Conservation (phyloP, 2,113 vertebrate species). For the Pelobates fuscus region DNA sequence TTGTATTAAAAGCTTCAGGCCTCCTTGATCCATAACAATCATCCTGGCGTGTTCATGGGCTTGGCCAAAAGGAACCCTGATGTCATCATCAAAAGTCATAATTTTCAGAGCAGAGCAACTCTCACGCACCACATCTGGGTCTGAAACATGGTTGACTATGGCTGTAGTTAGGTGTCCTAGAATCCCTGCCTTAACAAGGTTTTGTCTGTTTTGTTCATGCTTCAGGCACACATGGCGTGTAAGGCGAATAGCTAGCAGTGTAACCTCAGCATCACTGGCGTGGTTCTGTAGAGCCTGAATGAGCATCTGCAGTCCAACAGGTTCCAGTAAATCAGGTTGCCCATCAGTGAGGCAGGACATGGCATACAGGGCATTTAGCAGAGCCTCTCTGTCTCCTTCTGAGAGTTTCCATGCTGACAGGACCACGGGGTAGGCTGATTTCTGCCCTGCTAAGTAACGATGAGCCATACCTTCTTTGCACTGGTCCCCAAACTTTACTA, state of each 20-base stretch:
- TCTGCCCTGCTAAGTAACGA: constrained; percentile 83
- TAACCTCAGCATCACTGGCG: constrained; percentile 52
- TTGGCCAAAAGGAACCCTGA: constrained; percentile 85
- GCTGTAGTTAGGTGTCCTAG: constrained; percentile 72
- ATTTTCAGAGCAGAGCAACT: constrained; percentile 76
- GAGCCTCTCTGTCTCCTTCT: constrained; percentile 47
- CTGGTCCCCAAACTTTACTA: constrained; percentile 73
- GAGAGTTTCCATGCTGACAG: constrained; percentile 73
- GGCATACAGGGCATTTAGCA: constrained; percentile 67
- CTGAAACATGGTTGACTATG: constrained; percentile 61
- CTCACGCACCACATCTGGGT: constrained; percentile 70
- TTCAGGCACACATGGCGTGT: constrained; percentile 82
- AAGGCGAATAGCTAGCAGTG: constrained; percentile 61
- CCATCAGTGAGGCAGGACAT: constrained; percentile 78
- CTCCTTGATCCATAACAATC: constrained; percentile 85
- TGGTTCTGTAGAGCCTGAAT: constrained; percentile 62
- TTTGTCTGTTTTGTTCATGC: constrained; percentile 90
- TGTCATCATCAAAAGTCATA: constrained; percentile 92
- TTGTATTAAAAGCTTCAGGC: constrained; percentile 83
- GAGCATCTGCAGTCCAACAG: constrained; percentile 73
- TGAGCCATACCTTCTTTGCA: constrained; percentile 77
- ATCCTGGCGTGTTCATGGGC: constrained; percentile 91
- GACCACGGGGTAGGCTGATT: constrained; percentile 82
- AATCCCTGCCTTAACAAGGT: constrained; percentile 75
- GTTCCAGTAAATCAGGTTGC: constrained; percentile 88